These are phyloP conservation scores for Leptinotarsa defecta DNA, from an alignment of 1,140 invertebrate genomes.

Conservation along the genomic window DNA sequence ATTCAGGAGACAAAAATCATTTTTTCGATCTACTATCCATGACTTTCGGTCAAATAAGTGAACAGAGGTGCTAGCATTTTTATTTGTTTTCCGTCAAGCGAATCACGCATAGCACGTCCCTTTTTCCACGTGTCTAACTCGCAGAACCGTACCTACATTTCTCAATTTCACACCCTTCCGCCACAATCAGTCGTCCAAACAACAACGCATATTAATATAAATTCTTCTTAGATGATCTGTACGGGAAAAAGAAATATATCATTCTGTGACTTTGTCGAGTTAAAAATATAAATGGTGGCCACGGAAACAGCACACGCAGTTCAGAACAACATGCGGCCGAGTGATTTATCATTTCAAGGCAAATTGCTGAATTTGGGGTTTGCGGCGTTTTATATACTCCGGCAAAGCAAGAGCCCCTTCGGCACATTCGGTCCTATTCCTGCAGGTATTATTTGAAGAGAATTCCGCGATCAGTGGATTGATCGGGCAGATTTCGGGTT, in stretches of 20 bases:
- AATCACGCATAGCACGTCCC: no score
- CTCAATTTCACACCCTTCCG: neutral
- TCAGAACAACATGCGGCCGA: slow-evolving; percentile 46
- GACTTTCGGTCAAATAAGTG: no score
- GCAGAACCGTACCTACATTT: no score
- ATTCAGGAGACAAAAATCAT: no score
- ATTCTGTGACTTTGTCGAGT: slow-evolving; percentile 41
- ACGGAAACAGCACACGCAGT: slow-evolving; percentile 39
- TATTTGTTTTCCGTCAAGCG: no score
- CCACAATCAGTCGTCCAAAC: neutral
- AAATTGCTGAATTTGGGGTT: slow-evolving; percentile 49
- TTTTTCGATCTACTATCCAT: no score
- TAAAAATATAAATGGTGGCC: slow-evolving; percentile 46
- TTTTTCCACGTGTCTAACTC: no score
- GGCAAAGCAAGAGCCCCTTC: neutral
- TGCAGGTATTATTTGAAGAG: slow-evolving; percentile 23
- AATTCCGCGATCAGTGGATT: neutral
- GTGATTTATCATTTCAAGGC: slow-evolving; percentile 48
- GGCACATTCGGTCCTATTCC: neutral
- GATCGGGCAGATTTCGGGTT: neutral
- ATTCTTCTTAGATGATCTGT: slow-evolving; percentile 23
- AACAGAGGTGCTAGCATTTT: no score
- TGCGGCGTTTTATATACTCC: slow-evolving; percentile 46
- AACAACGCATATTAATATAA: slow-evolving; percentile 13
- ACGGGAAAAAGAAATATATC: slow-evolving; percentile 37